Evolutionary conservation across 2,113 vertebrate species (phyloP).

Genomic region (Stigmatopora argus): DNA sequence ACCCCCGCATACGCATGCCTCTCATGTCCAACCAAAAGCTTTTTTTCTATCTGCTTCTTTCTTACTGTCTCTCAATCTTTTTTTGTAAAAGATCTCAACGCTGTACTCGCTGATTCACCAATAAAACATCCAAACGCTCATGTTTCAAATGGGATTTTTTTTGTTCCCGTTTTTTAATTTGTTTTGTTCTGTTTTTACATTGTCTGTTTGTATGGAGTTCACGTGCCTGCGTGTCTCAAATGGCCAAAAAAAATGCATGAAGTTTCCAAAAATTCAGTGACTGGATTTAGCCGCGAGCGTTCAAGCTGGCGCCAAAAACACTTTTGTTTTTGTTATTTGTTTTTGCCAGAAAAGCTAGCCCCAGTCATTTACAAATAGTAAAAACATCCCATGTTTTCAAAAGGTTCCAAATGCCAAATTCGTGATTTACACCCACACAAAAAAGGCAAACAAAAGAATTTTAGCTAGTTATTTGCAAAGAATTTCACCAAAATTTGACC

Average conservation of each 20-base stretch:
- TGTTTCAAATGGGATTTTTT: conserved; percentile 58
- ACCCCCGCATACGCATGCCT: conserved; percentile 11
- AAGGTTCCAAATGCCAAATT: too few species aligned
- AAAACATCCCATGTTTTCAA: too few species aligned
- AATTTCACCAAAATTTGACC: too few species aligned
- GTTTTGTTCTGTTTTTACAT: conserved; percentile 55
- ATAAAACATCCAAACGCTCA: conserved; percentile 71
- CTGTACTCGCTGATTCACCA: conserved; percentile 67
- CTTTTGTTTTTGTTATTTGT: too few species aligned
- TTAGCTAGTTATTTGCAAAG: too few species aligned
- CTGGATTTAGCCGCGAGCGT: too few species aligned
- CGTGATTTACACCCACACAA: too few species aligned
- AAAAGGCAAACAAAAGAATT: too few species aligned
- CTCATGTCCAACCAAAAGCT: conserved; percentile 46
- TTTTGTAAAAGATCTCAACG: conserved; percentile 30
- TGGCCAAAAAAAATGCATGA: not conserved
- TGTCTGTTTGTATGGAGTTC: conserved; percentile 35
- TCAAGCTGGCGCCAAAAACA: too few species aligned
- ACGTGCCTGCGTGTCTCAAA: conserved; percentile 9
- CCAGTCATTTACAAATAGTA: too few species aligned
- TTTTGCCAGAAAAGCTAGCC: too few species aligned
- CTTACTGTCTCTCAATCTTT: not conserved
- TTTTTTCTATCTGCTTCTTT: conserved; percentile 33
- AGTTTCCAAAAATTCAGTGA: too few species aligned
- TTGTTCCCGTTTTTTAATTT: conserved; percentile 58